Evolutionary conservation across 2,888 invertebrate species (phyloP).

Genomic region (Sclerodermus sp.): DNA sequence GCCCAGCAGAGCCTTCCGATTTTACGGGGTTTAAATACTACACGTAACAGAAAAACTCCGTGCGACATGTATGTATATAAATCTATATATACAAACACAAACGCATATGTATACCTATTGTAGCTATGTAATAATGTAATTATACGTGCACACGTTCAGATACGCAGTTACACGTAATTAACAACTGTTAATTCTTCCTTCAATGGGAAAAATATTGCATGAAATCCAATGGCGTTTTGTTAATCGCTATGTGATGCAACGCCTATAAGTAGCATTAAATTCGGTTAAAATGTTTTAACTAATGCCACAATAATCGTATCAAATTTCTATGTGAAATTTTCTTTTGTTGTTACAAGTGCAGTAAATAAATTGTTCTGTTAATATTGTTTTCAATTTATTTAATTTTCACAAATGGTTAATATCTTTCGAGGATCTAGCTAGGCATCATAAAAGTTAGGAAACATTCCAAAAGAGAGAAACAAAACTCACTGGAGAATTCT

Average conservation of each 20-base stretch:
- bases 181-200: slow-evolving; percentile 33
- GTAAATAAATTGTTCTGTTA: too few relatives aligned
- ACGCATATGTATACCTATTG: slow-evolving; percentile 15
- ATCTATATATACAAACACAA: slow-evolving; percentile 6
- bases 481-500: too few relatives aligned
- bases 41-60: slow-evolving; percentile 28
- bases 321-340: too few relatives aligned
- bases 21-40: background rate
- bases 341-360: too few relatives aligned
- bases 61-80: slow-evolving; percentile 37
- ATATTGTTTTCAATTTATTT: too few relatives aligned
- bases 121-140: slow-evolving; percentile 39
- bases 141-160: slow-evolving; percentile 37
- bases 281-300: too few relatives aligned
- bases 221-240: slow-evolving; percentile 27
- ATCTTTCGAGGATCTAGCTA: too few relatives aligned
- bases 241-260: slow-evolving; percentile 9
- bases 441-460: too few relatives aligned
- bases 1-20: too few relatives aligned
- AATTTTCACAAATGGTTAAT: too few relatives aligned
- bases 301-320: too few relatives aligned
- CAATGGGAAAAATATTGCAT: slow-evolving; percentile 19
- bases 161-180: slow-evolving; percentile 27
- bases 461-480: too few relatives aligned
- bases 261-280: slow-evolving; percentile 1